These are phyloP conservation scores for Drosophila auraria DNA, from an alignment of 1,140 invertebrate species.

Conservation along the genomic window DNA sequence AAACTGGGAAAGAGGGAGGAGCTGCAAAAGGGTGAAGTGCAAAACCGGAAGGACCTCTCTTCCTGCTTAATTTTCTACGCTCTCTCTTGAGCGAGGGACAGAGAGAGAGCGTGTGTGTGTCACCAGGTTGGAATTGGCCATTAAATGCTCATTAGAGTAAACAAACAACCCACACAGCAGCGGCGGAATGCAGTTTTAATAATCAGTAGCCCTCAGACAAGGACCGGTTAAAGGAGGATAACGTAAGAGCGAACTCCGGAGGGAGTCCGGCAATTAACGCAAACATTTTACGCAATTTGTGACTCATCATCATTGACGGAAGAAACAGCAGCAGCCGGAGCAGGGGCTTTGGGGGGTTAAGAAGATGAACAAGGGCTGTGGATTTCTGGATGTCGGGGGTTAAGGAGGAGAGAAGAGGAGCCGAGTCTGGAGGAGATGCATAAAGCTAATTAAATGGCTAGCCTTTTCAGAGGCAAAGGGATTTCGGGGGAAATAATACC, in stretches of 20 bases:
- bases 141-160: constrained; percentile 81
- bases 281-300: constrained; percentile 48
- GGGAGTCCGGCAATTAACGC: constrained; percentile 36
- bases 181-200: constrained; percentile 48
- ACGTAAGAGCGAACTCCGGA: background rate
- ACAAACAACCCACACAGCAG: constrained; percentile 58
- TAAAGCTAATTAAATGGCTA: background rate
- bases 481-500: no score
- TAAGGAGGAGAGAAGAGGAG: background rate
- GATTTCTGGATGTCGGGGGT: background rate
- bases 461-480: no score
- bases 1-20: background rate
- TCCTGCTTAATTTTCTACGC: constrained; percentile 3
- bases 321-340: background rate
- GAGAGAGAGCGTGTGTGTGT: constrained; percentile 30
- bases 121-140: constrained; percentile 54
- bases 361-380: background rate
- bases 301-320: constrained; percentile 28
- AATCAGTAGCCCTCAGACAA: constrained; percentile 44
- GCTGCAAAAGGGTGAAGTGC: constrained; percentile 35
- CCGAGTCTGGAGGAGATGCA: constrained; percentile 1
- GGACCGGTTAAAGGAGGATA: background rate
- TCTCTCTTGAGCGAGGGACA: background rate
- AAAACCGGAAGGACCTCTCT: constrained; percentile 60
- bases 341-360: background rate